Base-by-base conservation (phyloP, 2,797 vertebrate species). In the Lepilemur ruficaudatus region DNA sequence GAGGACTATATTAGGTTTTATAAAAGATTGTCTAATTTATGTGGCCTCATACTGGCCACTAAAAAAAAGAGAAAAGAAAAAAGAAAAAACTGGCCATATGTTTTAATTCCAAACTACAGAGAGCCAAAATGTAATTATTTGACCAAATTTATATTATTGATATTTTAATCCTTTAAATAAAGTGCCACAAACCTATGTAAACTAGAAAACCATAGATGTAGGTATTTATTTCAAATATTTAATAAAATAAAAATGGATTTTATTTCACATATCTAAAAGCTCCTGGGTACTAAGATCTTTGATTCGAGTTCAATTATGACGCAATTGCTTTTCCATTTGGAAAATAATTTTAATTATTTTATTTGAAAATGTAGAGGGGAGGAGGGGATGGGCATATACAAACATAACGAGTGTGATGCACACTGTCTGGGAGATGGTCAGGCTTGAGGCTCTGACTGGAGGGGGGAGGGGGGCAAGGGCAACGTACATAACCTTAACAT, bases 131-230 rank as follows among this genome's bases (percentile, higher is more conserved):
- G 85, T 32, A 75, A 76, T 91, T 38, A 93, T 70, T 88, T 88
- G 8, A 95, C n/a, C n/a, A 93, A 81, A 91, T 91, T 86, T 97
- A 73, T 82, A 84, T 93, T 89, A 86, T 17, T 76, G 18, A 80
- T 78, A 94, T 83, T 90, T 91, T 85, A 91, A 95, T 78, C 12
- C 20, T 73, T 89, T 92, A 84, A 72, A 78, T 78, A 90, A 89
- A 57, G 41, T 86, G 30, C 2, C 43, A 85, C n/a, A 96, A 81
- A 85, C 13, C 11, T 23, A 35, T 50, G 12, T 55, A 89, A 81
- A 65, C 12, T 52, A 5, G 32, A 92, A 94, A 90, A 79, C 7
- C 32, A 90, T 78, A 65, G 32, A 48, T 63, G 30, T 32, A 55
- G 25, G 41, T 55, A 41, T 88, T 88, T 84, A 43, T 61, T 69